Base-by-base conservation (phyloP, 2,797 vertebrate genomes). In the Pelodytes ibericus region DNA sequence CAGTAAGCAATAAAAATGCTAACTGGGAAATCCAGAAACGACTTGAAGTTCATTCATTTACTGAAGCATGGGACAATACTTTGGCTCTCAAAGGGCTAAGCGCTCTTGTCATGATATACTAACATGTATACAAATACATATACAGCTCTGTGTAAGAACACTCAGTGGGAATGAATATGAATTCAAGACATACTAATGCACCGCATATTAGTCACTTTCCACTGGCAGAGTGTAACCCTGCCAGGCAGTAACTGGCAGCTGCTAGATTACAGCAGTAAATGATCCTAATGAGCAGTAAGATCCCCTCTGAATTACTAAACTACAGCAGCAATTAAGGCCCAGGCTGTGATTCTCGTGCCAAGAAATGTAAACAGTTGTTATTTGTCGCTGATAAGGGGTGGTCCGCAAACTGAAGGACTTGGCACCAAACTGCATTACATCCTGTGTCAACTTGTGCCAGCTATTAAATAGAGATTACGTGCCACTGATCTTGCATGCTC, bases 341-440 rank as follows among this genome's bases (percentile, higher is more conserved):
- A 13, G 24, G 15, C 47, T 41, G 66, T 62, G 66, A 18, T 63
- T 76, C 30, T 76, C 44, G 49, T 41, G 66, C 74, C 74, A 76
- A 62, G 66, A 56, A 65, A 41, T 74, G 72, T 66, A 74, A 74
- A 59, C 66, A 76, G 44, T 70, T 76, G 65, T 76, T 66, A 41
- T 62, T 10, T 63, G 31, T 41, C 56, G 49, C 24, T 69, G 31
- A 27, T 25, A 49, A 16, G 16, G 58, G 66, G 44, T 76, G 66
- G 66, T 63, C 59, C 20, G 29, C 27, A 51, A 63, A 56, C 51
- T 27, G 18, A 47, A 47, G 33, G 13, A n/a, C 74, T 76, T 76
- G 74, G 66, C 59, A 71, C 1, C 2, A 22, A 53, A 53, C 22
- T 22, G 2, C 20, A 53, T 7, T 2, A 24, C 49, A 49, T 39